Evolutionary conservation across 1,140 invertebrate genomes (phyloP), one percentile per base, ranked within the genome.

Genomic region (Bacillus rossius): DNA sequence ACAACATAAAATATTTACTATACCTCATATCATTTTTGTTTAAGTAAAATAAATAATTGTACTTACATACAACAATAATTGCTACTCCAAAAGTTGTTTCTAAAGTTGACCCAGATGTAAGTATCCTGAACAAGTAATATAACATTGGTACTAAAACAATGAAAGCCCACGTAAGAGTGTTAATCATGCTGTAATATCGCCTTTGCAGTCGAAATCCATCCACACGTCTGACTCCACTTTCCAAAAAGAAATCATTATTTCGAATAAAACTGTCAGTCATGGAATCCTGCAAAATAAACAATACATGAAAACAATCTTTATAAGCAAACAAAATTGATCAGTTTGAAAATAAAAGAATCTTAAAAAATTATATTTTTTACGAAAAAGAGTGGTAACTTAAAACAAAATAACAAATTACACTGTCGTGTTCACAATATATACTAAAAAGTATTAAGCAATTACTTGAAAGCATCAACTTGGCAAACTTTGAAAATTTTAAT

Each of bases 211-310:
- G 71, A 57, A 85, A 82, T 8, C 73, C 70, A 48, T 83, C 78
- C 29, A 83, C 71, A 71, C 79, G 76, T 69, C 79, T 73, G 3
- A 90, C 78, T 3, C 87, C 87, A 16, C 88, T 90, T 13, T 83
- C 82, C 47, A 79, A 73, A 67, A 91, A 92, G 72, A 89, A 93
- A 73, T 89, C 87, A 19, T 89, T 89, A n/a, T 87, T 90, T 66
- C 87, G 79, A 25, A 84, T 66, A 69, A 92, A 93, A 66, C 89
- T 91, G 37, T 91, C 88, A 65, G 85, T 80, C 75, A 92, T 79
- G 71, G 83, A 81, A 74, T 93, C 90, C 85, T 90, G 73, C 34
- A 77, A 79, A 3, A 25, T 59, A 51, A n/a, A 57, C 38, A 43
- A 61, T 22, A n/a, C n/a, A n/a, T n/a, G n/a, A n/a, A n/a, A n/a